Base-by-base conservation (phyloP, 1,140 invertebrate genomes). In the Drosophila nigrodunni region DNA sequence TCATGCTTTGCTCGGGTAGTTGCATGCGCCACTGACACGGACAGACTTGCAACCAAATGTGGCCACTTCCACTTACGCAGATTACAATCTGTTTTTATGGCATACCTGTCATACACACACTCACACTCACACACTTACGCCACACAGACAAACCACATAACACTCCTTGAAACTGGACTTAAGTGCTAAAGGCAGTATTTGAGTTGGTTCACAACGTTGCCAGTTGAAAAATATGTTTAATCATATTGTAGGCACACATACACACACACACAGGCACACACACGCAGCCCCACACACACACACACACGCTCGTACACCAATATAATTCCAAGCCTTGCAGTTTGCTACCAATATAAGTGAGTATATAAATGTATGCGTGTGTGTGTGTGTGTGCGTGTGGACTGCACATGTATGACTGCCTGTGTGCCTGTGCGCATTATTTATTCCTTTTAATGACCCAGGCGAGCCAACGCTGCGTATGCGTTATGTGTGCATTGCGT, bases 51-150 rank as follows among this genome's bases (percentile, higher is more conserved):
- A 64, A 55, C 80, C 71, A 83, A 77, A 81, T 82, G 79, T 82
- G 82, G 80, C 71, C 80, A 77, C 80, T 76, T 77, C 72, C 80
- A 83, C 80, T 83, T 80, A 83, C 80, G 80, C 77, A 83, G 72
- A 83, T 83, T 83, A 80, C 80, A 70, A 82, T 82, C 80, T 82
- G 76, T 82, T 83, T 78, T 76, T 83, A 82, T 83, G 72, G 80
- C 70, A 72, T 58, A 75, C 65, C 71, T 69, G 55, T 34, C 37
- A 52, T 35, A 52, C 35, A 37, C 21, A 52, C 47, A 25, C 15
- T 41, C 18, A 13, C 39, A 15, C 54, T 39, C 34, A 7, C 30
- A 37, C 46, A 55, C 58, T 37, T 30, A 54, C 52, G 37, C 50
- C 10, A 34, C 21, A 52, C 25, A 52, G 10, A n/a, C 49, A 52